Conservation (phyloP, 2,888 invertebrate genomes). For the Yponomeuta cagnagella region DNA sequence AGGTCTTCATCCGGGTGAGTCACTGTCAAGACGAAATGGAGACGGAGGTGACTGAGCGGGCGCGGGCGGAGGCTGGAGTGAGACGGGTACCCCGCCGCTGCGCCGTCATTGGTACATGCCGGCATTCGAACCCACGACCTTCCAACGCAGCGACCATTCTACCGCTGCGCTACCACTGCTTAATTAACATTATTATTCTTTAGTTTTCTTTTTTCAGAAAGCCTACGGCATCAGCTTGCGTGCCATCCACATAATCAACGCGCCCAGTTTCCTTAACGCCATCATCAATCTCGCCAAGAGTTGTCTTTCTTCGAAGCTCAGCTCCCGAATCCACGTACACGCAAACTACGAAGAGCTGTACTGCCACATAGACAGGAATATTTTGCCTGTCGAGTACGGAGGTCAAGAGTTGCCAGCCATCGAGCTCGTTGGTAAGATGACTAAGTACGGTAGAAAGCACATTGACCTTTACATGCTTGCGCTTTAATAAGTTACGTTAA, state of each 20-base stretch:
- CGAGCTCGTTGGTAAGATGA: not conserved
- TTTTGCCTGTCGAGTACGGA: constrained; percentile 16
- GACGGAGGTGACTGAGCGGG: too few species aligned
- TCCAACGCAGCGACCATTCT: too few species aligned
- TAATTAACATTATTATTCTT: not conserved
- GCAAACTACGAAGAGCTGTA: constrained; percentile 12
- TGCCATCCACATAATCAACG: constrained; percentile 19
- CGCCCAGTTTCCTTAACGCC: constrained; percentile 13
- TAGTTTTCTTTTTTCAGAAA: constrained; percentile 15
- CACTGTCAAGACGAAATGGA: not conserved
- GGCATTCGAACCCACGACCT: too few species aligned
- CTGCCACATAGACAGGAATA: constrained; percentile 13
- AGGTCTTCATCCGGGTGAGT: constrained; percentile 16
- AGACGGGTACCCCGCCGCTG: too few species aligned
- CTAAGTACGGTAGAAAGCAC: not conserved
- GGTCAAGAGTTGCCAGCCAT: constrained; percentile 10
- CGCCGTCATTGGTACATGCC: too few species aligned
- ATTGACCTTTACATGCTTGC: too few species aligned
- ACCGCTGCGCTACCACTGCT: too few species aligned
- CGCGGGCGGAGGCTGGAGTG: too few species aligned
- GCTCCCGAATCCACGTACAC: constrained; percentile 14
- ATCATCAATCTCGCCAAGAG: constrained; percentile 14
- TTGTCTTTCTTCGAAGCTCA: constrained; percentile 13
- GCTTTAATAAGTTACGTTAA: too few species aligned
- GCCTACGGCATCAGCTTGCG: constrained; percentile 12